Conservation (phyloP, 2,888 invertebrate genomes). For the Dynastes hyllus region DNA sequence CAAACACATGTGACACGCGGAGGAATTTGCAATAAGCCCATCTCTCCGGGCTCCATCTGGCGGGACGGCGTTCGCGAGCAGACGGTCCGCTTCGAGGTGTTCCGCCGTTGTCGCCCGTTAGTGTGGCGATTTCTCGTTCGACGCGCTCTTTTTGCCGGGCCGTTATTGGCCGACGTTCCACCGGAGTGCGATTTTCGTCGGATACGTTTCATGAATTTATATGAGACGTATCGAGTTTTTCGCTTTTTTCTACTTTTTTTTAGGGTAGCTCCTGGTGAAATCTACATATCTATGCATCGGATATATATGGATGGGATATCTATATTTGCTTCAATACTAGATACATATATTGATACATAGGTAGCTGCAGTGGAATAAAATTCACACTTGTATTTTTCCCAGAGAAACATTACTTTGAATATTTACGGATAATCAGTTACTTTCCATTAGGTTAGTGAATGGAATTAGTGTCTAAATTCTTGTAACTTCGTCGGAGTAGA, state of each 20-base stretch:
- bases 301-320: slow-evolving; percentile 12
- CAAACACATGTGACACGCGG: slow-evolving; percentile 16
- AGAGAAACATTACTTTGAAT: background rate
- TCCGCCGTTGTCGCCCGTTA: too few species aligned
- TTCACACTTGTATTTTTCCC: background rate
- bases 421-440: too few species aligned
- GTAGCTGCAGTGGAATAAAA: background rate
- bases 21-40: slow-evolving; percentile 5
- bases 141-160: background rate
- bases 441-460: too few species aligned
- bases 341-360: too few species aligned
- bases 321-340: slow-evolving; percentile 13
- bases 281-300: too few species aligned
- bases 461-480: too few species aligned
- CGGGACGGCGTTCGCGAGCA: background rate
- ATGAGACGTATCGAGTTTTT: background rate
- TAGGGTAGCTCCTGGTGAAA: too few species aligned
- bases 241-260: too few species aligned
- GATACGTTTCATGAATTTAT: background rate
- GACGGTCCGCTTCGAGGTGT: too few species aligned
- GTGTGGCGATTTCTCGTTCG: too few species aligned
- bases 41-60: background rate
- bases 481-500: too few species aligned
- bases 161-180: background rate
- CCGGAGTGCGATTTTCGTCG: slow-evolving; percentile 2